Percentiles rank a stretch among this genome's conserved stretches.
Conservation (phyloP, 2,113 vertebrate genomes). For the Macrotis lagotis region DNA sequence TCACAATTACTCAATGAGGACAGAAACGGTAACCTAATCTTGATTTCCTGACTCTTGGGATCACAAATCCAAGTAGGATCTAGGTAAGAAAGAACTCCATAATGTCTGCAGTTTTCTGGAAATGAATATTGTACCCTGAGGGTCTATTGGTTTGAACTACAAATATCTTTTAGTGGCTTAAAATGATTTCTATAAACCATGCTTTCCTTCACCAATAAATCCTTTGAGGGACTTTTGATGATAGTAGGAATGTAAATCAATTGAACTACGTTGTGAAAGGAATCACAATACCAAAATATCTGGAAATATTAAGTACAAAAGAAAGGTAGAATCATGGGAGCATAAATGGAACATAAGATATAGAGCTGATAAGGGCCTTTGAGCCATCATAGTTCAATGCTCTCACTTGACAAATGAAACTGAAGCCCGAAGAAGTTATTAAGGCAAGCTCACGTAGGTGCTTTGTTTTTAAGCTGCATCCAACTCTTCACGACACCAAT, state of each 20-base stretch:
- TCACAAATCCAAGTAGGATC: background rate
- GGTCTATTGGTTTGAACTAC: background rate
- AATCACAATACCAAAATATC: background rate
- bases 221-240: background rate
- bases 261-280: background rate
- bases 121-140: background rate
- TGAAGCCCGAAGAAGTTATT: background rate
- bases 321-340: background rate
- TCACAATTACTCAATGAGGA: background rate
- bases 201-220: background rate
- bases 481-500: no score
- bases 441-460: no score
- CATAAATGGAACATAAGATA: background rate
- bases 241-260: background rate
- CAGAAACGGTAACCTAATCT: background rate
- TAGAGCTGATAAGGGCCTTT: background rate
- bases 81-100: background rate
- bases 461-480: no score
- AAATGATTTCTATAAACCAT: background rate
- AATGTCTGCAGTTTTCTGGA: background rate
- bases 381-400: background rate
- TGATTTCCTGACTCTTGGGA: background rate
- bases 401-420: background rate
- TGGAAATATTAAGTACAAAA: background rate
- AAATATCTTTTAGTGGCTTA: background rate